Conservation (phyloP, 2,797 vertebrate genomes). For the Psittacula echo region DNA sequence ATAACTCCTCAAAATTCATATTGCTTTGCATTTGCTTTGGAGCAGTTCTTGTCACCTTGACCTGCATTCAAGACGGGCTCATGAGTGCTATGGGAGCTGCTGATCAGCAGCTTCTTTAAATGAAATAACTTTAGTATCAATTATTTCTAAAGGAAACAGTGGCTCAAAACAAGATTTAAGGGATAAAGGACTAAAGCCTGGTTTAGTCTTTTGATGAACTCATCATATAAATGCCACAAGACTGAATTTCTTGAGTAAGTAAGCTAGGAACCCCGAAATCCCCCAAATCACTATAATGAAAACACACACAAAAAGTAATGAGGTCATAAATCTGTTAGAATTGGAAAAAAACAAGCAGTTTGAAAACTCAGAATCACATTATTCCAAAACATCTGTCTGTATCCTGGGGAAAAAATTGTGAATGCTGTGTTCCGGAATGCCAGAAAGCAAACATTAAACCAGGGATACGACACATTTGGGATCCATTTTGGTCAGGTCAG, state of each 20-base stretch:
- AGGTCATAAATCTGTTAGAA: background rate
- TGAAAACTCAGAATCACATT: background rate
- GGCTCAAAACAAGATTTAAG: background rate
- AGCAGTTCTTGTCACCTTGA: background rate
- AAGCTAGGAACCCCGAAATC: background rate
- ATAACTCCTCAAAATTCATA: background rate
- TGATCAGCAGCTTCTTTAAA: background rate
- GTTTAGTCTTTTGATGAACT: background rate
- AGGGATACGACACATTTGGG: background rate
- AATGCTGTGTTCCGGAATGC: accelerated
- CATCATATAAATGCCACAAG: background rate
- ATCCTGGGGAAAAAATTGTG: background rate
- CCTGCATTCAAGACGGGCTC: background rate
- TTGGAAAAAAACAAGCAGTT: background rate
- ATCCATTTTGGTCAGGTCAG: background rate
- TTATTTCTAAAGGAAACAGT: background rate
- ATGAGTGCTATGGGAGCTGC: background rate
- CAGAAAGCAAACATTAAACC: background rate
- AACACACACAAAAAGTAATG: background rate
- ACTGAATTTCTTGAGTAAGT: background rate
- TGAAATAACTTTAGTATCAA: background rate
- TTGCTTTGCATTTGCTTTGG: background rate
- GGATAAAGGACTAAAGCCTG: background rate
- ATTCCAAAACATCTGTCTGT: background rate
- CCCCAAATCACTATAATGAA: background rate